These are phyloP conservation scores for Mycalesis mineus DNA, from an alignment of 2,888 invertebrate species.

Conservation along the genomic window DNA sequence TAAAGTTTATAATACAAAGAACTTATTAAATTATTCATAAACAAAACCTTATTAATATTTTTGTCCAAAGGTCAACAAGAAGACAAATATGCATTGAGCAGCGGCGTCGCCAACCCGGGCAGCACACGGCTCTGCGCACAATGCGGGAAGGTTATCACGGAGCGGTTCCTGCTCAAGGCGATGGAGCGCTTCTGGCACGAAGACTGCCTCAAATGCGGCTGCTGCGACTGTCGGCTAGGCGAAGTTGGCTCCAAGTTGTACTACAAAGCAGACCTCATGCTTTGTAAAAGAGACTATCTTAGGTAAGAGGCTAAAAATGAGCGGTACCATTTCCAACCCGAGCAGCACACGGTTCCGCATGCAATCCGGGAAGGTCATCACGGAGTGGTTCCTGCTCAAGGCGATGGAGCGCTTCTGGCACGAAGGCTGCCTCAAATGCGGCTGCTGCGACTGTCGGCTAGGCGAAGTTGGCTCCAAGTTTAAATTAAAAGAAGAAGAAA, in stretches of 20 bases:
- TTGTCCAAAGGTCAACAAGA: constrained; percentile 63
- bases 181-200: constrained; percentile 96
- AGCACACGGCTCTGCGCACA: constrained; percentile 86
- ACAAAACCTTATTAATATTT: constrained; percentile 3
- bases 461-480: constrained; percentile 95
- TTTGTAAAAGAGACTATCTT: constrained; percentile 94
- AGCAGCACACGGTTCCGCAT: no score
- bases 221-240: constrained; percentile 94
- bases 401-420: no score
- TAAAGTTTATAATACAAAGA: no score
- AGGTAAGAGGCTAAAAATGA: no score
- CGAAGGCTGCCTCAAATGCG: constrained; percentile 94
- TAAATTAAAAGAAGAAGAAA: no score
- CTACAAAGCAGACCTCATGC: constrained; percentile 92
- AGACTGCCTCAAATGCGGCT: constrained; percentile 94
- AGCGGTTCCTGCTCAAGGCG: constrained; percentile 89
- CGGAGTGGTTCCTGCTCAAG: no score
- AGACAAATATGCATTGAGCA: constrained; percentile 64
- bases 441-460: constrained; percentile 94
- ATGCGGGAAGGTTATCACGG: constrained; percentile 91
- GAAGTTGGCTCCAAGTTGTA: constrained; percentile 95
- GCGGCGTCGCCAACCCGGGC: constrained; percentile 52
- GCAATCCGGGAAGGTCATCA: no score
- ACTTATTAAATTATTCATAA: neutral
- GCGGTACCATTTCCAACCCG: no score